A percentile compares a stretch with the other conserved stretches of the same genome.
Evolutionary conservation across 2,113 vertebrate species (phyloP).

Genomic region (Craseonycteris thonglongyai): DNA sequence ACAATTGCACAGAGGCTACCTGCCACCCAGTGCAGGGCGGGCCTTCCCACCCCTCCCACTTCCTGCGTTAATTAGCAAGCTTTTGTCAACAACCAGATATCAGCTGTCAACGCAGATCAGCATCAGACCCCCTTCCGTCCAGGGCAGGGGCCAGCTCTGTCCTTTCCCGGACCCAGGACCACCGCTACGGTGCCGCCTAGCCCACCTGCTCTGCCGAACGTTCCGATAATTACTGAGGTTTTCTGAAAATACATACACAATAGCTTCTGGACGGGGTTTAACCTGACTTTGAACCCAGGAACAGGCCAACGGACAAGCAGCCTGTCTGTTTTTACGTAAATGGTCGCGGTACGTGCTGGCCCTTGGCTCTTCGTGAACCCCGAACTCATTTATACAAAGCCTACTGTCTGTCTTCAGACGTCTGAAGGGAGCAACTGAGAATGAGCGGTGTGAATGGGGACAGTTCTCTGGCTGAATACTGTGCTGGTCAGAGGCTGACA

Average conservation of each 20-base stretch:
- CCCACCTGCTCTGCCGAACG: not conserved
- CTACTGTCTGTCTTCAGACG: conserved; percentile 1
- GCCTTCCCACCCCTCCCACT: too few species aligned
- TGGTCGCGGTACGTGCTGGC: not conserved
- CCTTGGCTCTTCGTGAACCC: not conserved
- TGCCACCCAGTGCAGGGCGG: too few species aligned
- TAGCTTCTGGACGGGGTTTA: not conserved
- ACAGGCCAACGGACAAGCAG: not conserved
- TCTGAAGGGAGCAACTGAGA: not conserved
- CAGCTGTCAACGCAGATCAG: not conserved
- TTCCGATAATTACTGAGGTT: not conserved
- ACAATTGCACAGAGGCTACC: not conserved
- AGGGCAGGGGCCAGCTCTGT: fast-evolving
- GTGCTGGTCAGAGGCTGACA: conserved; percentile 38
- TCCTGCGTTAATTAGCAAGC: not conserved
- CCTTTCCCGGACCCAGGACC: not conserved
- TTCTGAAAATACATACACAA: not conserved
- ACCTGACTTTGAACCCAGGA: not conserved
- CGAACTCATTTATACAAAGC: not conserved
- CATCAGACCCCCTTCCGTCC: fast-evolving
- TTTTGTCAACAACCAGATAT: too few species aligned
- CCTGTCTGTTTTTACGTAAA: not conserved
- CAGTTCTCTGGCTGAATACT: not conserved
- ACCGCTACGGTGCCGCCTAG: fast-evolving
- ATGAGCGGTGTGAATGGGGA: not conserved